phyloP scores from a whole-genome alignment of 2,888 invertebrate species.

The Cetonia aurata region DNA sequence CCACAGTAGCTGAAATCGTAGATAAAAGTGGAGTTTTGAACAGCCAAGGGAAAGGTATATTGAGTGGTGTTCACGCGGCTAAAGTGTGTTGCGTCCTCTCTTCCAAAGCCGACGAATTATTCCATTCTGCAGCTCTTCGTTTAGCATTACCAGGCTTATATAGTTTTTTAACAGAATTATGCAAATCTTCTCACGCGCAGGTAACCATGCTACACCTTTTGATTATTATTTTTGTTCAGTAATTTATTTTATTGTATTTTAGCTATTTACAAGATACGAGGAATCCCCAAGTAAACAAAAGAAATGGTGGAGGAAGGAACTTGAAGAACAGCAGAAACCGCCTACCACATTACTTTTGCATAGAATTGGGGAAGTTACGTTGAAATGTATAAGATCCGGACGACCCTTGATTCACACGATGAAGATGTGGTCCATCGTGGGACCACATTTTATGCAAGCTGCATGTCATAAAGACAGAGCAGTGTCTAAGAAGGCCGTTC shows the following conservation, averaged over 20 bases:
- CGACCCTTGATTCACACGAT: conserved; percentile 92
- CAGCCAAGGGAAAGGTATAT: conserved; percentile 68
- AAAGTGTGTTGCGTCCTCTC: conserved; percentile 91
- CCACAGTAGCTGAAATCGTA: conserved; percentile 80
- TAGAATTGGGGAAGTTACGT: conserved; percentile 88
- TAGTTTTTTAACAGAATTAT: conserved; percentile 85
- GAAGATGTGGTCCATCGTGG: conserved; percentile 92
- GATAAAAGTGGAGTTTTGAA: conserved; percentile 70
- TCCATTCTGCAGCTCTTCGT: conserved; percentile 89
- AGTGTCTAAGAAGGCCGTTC: conserved; percentile 91
- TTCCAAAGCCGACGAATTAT: conserved; percentile 90
- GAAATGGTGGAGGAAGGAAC: conserved; percentile 65
- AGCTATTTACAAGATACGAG: conserved; percentile 65
- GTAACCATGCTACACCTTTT: conserved; percentile 60
- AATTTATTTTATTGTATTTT: conserved; percentile 41
- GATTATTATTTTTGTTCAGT: background rate
- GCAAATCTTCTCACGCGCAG: conserved; percentile 88
- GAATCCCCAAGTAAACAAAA: conserved; percentile 66
- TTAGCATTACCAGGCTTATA: conserved; percentile 87
- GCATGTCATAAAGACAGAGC: conserved; percentile 91
- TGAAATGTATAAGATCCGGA: conserved; percentile 88
- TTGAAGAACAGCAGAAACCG: conserved; percentile 64
- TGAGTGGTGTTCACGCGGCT: conserved; percentile 84
- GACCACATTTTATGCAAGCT: conserved; percentile 95
- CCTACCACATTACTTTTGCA: conserved; percentile 78